Percentiles rank a stretch among this genome's conserved stretches.
These are phyloP conservation scores for Albula goreensis DNA, from an alignment of 2,113 vertebrate genomes.

Conservation along the genomic window DNA sequence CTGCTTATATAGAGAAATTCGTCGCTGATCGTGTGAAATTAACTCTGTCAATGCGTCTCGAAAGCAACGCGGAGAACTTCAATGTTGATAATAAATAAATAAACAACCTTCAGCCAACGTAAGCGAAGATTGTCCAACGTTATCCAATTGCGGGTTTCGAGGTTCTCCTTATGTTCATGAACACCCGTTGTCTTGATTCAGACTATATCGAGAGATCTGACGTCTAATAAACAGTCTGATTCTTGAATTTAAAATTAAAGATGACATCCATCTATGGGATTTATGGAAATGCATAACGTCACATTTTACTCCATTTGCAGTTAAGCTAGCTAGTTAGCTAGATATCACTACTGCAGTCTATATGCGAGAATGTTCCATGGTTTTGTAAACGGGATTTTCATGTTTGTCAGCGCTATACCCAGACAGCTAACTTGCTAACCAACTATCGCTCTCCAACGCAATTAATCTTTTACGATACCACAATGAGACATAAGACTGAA, in stretches of 20 bases:
- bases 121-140: neutral
- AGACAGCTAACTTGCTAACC: neutral
- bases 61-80: neutral
- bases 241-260: conserved; percentile 53
- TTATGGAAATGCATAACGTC: conserved; percentile 17
- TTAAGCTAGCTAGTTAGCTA: conserved; percentile 4
- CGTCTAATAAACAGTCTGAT: conserved; percentile 36
- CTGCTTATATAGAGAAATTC: neutral
- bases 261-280: neutral
- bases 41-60: neutral
- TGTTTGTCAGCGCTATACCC: neutral
- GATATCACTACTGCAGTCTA: neutral
- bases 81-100: neutral
- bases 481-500: neutral
- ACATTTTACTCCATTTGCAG: conserved; percentile 10
- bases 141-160: neutral
- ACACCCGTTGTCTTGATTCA: neutral
- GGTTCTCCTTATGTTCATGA: neutral
- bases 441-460: neutral
- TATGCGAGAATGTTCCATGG: conserved; percentile 26
- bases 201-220: neutral
- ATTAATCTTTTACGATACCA: neutral
- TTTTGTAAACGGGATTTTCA: neutral
- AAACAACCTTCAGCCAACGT: neutral
- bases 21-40: neutral